Percentiles rank a stretch among this genome's conserved stretches.
phyloP scores from a whole-genome alignment of 2,113 vertebrate species.

The Oryzias celebensis region DNA sequence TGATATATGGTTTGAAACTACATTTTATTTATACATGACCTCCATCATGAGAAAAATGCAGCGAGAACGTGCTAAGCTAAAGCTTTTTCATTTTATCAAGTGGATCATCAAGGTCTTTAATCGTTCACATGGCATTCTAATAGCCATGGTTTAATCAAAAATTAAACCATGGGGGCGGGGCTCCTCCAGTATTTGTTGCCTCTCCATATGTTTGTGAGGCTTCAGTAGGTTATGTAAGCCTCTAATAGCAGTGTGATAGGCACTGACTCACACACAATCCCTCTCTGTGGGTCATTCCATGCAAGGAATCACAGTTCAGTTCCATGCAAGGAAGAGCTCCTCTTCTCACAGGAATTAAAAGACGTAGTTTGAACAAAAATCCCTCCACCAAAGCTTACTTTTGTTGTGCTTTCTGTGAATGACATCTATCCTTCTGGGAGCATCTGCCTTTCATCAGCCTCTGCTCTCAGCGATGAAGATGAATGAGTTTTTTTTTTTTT shows the following conservation, averaged over 20 bases:
- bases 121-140: too few relatives aligned
- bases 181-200: conserved; percentile 30
- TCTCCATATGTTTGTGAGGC: conserved; percentile 24
- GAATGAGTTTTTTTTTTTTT: conserved; percentile 33
- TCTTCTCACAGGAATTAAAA: conserved; percentile 27
- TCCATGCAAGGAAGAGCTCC: conserved; percentile 30
- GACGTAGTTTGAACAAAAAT: conserved; percentile 13
- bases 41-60: too few relatives aligned
- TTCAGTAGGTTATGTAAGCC: conserved; percentile 49
- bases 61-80: too few relatives aligned
- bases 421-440: conserved; percentile 23
- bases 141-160: too few relatives aligned
- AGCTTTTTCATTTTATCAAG: too few relatives aligned
- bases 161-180: conserved; percentile 1
- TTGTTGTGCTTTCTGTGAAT: conserved; percentile 13
- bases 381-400: conserved; percentile 11
- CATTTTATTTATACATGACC: too few relatives aligned
- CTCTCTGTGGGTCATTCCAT: conserved; percentile 25
- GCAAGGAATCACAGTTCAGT: too few relatives aligned
- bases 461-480: conserved; percentile 18
- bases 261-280: conserved; percentile 31
- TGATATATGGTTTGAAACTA: too few relatives aligned
- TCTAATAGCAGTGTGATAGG: conserved; percentile 30
- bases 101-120: too few relatives aligned
- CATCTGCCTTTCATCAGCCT: conserved; percentile 9